Percentiles rank a stretch among this genome's conserved stretches.
These are phyloP conservation scores for Fregata magnificens DNA, from an alignment of 2,113 vertebrate species.

Conservation along the genomic window DNA sequence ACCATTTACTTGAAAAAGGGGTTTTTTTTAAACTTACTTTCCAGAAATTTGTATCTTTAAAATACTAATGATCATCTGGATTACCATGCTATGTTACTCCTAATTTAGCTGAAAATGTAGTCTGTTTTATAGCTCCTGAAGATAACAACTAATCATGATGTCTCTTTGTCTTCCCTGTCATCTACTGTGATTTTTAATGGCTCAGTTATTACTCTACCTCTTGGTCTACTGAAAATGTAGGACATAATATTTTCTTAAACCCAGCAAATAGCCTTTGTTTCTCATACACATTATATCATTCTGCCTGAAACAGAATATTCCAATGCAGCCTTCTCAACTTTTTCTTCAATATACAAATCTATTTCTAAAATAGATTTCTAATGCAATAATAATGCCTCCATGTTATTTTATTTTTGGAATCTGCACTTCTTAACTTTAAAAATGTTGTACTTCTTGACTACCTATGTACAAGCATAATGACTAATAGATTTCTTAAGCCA, in stretches of 20 bases:
- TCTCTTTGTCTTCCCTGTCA: background rate
- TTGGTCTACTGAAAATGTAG: background rate
- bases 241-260: background rate
- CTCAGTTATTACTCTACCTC: background rate
- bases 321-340: background rate
- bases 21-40: background rate
- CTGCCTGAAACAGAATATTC: background rate
- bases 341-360: background rate
- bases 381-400: background rate
- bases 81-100: background rate
- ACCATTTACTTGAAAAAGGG: background rate
- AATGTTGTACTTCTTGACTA: background rate
- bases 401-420: background rate
- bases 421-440: background rate
- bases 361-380: background rate
- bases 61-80: background rate
- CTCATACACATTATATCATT: background rate
- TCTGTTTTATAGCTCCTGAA: background rate
- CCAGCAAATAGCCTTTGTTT: background rate
- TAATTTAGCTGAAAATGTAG: background rate
- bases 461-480: background rate
- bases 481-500: background rate
- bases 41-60: background rate
- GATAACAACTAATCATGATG: background rate
- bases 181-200: background rate